Percentiles rank a stretch among this genome's conserved stretches.
phyloP scores from a whole-genome alignment of 1,140 invertebrate genomes.

The Lycorma delicatula region DNA sequence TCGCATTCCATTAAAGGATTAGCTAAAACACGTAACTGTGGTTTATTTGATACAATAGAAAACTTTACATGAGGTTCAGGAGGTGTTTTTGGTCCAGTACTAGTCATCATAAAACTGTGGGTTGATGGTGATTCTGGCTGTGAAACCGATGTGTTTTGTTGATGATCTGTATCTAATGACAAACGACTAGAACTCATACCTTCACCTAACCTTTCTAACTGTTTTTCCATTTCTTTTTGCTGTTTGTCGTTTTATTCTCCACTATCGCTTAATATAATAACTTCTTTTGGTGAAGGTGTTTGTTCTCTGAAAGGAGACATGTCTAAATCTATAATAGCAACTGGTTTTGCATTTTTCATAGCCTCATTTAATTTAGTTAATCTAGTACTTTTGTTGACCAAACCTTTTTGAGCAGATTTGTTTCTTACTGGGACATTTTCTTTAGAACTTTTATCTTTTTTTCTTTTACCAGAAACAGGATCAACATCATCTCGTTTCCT shows the following conservation, averaged over 20 bases:
- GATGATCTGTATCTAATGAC: no score
- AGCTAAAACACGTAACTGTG: constrained; percentile 45
- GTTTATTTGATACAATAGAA: constrained; percentile 49
- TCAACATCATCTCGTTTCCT: constrained; percentile 34
- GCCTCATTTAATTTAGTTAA: constrained; percentile 19
- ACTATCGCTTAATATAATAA: constrained; percentile 73
- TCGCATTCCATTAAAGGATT: constrained; percentile 52
- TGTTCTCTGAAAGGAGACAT: constrained; percentile 72
- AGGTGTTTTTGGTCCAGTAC: constrained; percentile 59
- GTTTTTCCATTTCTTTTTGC: constrained; percentile 12
- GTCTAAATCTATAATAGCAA: constrained; percentile 77
- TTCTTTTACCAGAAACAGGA: constrained; percentile 35
- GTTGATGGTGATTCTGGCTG: constrained; percentile 23
- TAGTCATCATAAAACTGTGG: constrained; percentile 20
- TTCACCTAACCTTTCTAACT: constrained; percentile 12
- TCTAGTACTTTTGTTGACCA: constrained; percentile 17
- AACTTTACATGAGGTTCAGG: constrained; percentile 65
- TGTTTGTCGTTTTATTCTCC: constrained; percentile 47
- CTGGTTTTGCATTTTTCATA: constrained; percentile 47
- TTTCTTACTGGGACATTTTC: constrained; percentile 26
- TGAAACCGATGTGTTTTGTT: constrained; percentile 2
- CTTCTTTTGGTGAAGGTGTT: constrained; percentile 64
- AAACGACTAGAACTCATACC: no score
- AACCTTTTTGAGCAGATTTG: constrained; percentile 7
- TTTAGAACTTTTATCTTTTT: constrained; percentile 33